phyloP scores from a whole-genome alignment of 2,888 invertebrate genomes.

The Ceratothoa steindachneri region DNA sequence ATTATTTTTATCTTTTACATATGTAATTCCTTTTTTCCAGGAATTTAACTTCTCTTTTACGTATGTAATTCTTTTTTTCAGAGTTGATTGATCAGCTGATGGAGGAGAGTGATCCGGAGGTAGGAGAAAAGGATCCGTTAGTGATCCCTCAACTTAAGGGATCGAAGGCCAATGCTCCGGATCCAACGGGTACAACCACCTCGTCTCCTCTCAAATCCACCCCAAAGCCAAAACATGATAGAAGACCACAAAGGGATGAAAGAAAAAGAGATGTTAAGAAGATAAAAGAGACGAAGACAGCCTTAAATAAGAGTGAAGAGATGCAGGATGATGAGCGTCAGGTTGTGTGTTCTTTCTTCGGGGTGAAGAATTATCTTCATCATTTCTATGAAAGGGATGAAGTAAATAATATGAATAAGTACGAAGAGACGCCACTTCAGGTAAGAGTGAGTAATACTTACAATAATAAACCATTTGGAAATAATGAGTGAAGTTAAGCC shows the following conservation, averaged over 20 bases:
- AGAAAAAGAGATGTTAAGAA: not conserved
- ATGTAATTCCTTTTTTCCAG: no score
- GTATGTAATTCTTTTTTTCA: no score
- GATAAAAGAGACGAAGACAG: no score
- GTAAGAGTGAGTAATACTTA: no score
- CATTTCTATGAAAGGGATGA: slow-evolving; percentile 47
- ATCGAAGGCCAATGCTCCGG: no score
- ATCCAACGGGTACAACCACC: not conserved
- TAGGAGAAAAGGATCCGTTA: not conserved
- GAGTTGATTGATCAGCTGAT: no score
- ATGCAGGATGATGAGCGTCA: no score
- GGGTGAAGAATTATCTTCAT: slow-evolving; percentile 48
- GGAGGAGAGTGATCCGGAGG: not conserved
- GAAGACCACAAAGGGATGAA: not conserved
- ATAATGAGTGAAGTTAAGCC: no score
- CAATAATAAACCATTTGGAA: no score
- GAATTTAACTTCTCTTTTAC: no score
- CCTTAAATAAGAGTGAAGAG: no score
- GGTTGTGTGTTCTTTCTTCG: slow-evolving; percentile 46
- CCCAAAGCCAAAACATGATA: not conserved
- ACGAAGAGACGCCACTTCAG: slow-evolving; percentile 33
- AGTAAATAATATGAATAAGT: slow-evolving; percentile 25
- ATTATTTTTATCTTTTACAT: no score
- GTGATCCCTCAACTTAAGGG: not conserved
- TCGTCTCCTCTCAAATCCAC: not conserved